Percentiles rank a stretch among this genome's conserved stretches.
These are phyloP conservation scores for Indicator maculatus DNA, from an alignment of 2,113 vertebrate genomes.

Conservation along the genomic window DNA sequence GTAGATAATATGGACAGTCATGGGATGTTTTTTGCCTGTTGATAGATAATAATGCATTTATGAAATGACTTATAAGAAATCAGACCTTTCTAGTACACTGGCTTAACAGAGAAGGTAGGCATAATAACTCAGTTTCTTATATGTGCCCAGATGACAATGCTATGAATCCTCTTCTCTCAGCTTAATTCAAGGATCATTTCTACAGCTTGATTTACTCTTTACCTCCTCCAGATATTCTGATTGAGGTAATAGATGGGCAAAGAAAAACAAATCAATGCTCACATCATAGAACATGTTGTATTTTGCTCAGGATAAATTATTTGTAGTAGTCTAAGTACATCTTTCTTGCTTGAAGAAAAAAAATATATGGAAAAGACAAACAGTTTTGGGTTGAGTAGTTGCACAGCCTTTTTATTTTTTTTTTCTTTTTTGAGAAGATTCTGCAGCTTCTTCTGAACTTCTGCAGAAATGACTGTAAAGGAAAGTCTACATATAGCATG, in stretches of 20 bases:
- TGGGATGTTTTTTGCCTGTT: neutral
- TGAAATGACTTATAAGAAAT: neutral
- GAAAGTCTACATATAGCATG: neutral
- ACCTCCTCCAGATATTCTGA: neutral
- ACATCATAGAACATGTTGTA: neutral
- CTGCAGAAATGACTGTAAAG: neutral
- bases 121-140: neutral
- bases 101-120: neutral
- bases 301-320: neutral
- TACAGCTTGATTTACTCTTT: slow-evolving; percentile 4
- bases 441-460: neutral
- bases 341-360: neutral
- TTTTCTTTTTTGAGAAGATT: neutral
- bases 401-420: neutral
- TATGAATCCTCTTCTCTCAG: neutral
- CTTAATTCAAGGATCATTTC: slow-evolving; percentile 29
- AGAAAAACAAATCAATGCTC: slow-evolving; percentile 1
- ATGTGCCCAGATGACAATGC: neutral
- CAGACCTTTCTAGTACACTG: neutral
- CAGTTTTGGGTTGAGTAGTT: neutral
- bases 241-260: neutral
- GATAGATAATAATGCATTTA: neutral
- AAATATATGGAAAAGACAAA: neutral
- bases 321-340: neutral
- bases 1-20: neutral